Evolutionary conservation across 2,888 invertebrate genomes (phyloP).

Genomic region (Latrodectus elegans): DNA sequence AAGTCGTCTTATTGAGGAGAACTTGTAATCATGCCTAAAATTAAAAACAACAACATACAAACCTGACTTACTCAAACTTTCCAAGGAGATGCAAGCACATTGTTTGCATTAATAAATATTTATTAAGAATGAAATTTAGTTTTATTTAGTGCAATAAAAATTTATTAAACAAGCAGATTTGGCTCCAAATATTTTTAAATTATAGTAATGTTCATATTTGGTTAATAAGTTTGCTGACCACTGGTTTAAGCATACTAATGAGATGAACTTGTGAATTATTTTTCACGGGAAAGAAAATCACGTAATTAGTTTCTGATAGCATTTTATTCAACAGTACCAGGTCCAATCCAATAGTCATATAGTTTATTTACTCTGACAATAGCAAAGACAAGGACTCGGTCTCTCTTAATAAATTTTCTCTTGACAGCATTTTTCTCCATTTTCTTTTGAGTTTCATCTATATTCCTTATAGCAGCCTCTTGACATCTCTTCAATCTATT

Average conservation of each 20-base stretch:
- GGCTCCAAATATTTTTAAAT: too few species aligned
- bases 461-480: not conserved
- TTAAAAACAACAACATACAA: too few species aligned
- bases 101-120: too few species aligned
- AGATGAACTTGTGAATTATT: slow-evolving; percentile 16
- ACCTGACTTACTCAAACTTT: too few species aligned
- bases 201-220: too few species aligned
- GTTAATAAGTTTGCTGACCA: too few species aligned
- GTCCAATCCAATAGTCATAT: not conserved
- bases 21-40: too few species aligned
- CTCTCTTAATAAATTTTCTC: slow-evolving; percentile 16
- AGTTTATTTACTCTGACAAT: slow-evolving; percentile 1
- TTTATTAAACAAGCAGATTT: too few species aligned
- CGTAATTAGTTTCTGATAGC: slow-evolving; percentile 26
- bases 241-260: slow-evolving; percentile 10
- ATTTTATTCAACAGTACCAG: not conserved
- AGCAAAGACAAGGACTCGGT: slow-evolving; percentile 20
- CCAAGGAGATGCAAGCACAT: too few species aligned
- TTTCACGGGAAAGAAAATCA: not conserved
- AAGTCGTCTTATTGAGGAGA: too few species aligned
- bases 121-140: too few species aligned
- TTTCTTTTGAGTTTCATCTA: slow-evolving; percentile 4
- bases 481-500: slow-evolving; percentile 31
- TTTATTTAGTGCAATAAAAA: too few species aligned
- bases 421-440: slow-evolving; percentile 21